phyloP scores from a whole-genome alignment of 92 coral and sea anemone genomes.

The Epizoanthus scotinus region DNA sequence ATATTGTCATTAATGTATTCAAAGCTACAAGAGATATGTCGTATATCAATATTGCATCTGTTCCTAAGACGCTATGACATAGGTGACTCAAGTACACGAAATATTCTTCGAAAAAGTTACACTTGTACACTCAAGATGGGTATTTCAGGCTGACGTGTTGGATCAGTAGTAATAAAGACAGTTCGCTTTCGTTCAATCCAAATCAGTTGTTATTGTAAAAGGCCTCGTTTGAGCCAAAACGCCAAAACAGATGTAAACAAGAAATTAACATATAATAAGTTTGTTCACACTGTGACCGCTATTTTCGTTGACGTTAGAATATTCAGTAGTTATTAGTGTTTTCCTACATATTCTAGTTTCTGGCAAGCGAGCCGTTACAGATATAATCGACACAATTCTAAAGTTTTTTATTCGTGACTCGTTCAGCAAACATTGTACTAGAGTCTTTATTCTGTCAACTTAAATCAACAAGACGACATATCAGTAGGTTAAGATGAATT shows the following conservation, averaged over 20 bases:
- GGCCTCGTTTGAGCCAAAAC: too few species aligned
- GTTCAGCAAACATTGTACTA: background rate
- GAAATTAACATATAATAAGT: constrained; percentile 32
- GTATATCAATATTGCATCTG: background rate
- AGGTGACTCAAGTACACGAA: too few species aligned
- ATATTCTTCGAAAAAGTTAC: too few species aligned
- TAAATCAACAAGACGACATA: background rate
- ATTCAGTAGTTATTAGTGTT: background rate
- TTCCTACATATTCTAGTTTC: too few species aligned
- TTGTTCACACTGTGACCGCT: too few species aligned
- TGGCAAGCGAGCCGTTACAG: too few species aligned
- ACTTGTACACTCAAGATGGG: too few species aligned
- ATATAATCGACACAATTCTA: too few species aligned
- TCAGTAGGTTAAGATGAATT: background rate
- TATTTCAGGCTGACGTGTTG: too few species aligned
- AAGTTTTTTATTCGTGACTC: constrained; percentile 6
- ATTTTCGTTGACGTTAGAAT: background rate
- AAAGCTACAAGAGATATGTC: background rate
- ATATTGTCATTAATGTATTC: constrained; percentile 19
- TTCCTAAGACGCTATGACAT: background rate
- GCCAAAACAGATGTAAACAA: constrained; percentile 22
- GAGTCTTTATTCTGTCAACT: constrained; percentile 4
- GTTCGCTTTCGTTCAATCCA: too few species aligned
- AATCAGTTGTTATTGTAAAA: too few species aligned
- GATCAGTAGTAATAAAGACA: too few species aligned